These are phyloP conservation scores for Bradynema listronoti DNA, from an alignment of 1,140 invertebrate genomes.

Conservation along the genomic window DNA sequence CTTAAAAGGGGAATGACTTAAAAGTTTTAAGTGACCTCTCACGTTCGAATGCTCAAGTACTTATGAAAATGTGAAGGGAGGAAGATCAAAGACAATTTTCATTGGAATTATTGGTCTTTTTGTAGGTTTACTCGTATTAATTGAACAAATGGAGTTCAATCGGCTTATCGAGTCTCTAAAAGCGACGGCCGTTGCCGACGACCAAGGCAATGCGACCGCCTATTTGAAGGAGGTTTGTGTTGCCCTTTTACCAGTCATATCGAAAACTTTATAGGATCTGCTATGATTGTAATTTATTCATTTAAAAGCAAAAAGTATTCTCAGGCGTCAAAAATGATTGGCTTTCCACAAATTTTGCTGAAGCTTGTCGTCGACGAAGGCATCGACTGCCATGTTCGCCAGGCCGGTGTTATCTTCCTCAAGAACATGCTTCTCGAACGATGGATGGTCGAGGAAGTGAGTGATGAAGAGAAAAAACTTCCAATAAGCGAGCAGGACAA, in stretches of 20 bases:
- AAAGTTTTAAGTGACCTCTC: too few species aligned
- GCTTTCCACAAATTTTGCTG: constrained; percentile 82
- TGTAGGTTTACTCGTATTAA: too few species aligned
- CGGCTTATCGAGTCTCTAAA: constrained; percentile 20
- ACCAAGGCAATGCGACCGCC: constrained; percentile 18
- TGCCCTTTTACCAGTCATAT: too few species aligned
- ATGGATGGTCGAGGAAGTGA: constrained; percentile 78
- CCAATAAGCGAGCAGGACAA: constrained; percentile 88
- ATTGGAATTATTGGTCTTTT: too few species aligned
- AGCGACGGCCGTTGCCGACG: constrained; percentile 27
- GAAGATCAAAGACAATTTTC: too few species aligned
- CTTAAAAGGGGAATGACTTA: too few species aligned
- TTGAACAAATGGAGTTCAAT: constrained; percentile 20
- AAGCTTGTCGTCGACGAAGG: constrained; percentile 84
- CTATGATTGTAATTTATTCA: background rate
- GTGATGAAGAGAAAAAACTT: constrained; percentile 59
- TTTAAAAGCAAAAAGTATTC: too few species aligned
- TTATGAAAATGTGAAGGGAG: too few species aligned
- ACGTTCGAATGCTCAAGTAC: too few species aligned
- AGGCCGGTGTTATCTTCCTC: constrained; percentile 89
- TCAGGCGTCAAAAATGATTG: constrained; percentile 87
- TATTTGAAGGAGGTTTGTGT: constrained; percentile 31
- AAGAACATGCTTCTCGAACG: constrained; percentile 84
- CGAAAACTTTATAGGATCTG: background rate
- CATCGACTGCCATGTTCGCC: constrained; percentile 80